A percentile compares a stretch with the other conserved stretches of the same genome.
Evolutionary conservation across 2,113 vertebrate genomes (phyloP).

Genomic region (Talpa occidentalis): DNA sequence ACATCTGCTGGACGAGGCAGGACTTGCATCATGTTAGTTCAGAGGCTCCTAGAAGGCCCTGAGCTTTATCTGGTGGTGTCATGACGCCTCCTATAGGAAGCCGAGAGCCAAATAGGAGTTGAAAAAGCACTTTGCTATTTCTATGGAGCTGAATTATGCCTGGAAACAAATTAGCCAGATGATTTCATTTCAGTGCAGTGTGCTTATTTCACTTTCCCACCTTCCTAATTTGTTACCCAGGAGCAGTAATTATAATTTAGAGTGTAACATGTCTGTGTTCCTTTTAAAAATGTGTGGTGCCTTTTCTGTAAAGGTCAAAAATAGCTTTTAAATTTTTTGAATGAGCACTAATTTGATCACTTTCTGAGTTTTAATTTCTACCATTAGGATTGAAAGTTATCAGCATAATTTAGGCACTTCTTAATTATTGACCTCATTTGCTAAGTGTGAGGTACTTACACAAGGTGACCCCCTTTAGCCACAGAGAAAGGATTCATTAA

Average conservation of each 20-base stretch:
- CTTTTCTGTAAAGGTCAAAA: slow-evolving; percentile 56
- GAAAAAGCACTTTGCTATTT: neutral
- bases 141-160: slow-evolving; percentile 18
- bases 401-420: slow-evolving; percentile 55
- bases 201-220: slow-evolving; percentile 53
- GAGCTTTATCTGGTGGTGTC: neutral
- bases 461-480: slow-evolving; percentile 39
- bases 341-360: slow-evolving; percentile 43
- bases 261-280: neutral
- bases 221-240: slow-evolving; percentile 59
- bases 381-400: slow-evolving; percentile 43
- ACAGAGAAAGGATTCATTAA: slow-evolving; percentile 41
- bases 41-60: neutral
- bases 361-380: slow-evolving; percentile 52
- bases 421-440: slow-evolving; percentile 45
- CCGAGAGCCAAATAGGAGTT: neutral
- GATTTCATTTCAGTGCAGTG: slow-evolving; percentile 34
- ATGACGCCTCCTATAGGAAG: slow-evolving; percentile 74
- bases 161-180: slow-evolving; percentile 57
- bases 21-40: slow-evolving; percentile 55
- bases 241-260: slow-evolving; percentile 53
- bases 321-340: slow-evolving; percentile 51
- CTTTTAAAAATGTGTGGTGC: neutral
- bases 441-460: neutral
- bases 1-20: slow-evolving; percentile 74